phyloP scores from a whole-genome alignment of 2,797 vertebrate genomes.

The Anguilla marmorata region DNA sequence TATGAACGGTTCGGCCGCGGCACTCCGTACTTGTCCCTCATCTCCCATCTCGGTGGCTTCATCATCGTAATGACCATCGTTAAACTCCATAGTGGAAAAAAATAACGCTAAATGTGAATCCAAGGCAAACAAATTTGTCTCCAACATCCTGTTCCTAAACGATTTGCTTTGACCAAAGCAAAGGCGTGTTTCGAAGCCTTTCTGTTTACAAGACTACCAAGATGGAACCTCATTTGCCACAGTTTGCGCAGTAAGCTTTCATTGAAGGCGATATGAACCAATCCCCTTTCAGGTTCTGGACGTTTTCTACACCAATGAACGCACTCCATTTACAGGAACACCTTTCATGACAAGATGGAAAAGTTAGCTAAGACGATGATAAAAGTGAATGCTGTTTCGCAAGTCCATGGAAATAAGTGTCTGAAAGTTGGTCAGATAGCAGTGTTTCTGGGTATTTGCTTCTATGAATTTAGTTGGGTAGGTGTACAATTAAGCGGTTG shows the following conservation, averaged over 20 bases:
- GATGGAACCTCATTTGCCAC: not conserved
- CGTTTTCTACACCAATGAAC: not conserved
- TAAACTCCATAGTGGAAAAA: not conserved
- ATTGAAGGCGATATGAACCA: not conserved
- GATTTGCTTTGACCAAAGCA: not conserved
- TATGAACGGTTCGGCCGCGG: not conserved
- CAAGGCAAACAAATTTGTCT: not conserved
- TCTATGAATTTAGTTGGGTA: no score
- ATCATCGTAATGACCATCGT: not conserved
- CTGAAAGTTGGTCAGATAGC: no score
- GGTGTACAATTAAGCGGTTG: no score
- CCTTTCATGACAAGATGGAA: not conserved
- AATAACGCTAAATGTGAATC: not conserved
- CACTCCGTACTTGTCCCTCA: not conserved
- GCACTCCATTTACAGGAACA: not conserved
- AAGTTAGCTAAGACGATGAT: no score
- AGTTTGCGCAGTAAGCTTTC: not conserved
- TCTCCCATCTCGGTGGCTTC: not conserved
- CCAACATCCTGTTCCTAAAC: not conserved
- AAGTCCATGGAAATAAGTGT: no score
- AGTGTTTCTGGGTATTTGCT: no score
- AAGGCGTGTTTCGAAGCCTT: slow-evolving; percentile 1
- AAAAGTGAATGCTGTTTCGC: no score
- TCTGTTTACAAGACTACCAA: slow-evolving; percentile 5
- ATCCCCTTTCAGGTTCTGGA: not conserved